Conservation (phyloP, 2,888 invertebrate genomes). For the Brenthis hecate region DNA sequence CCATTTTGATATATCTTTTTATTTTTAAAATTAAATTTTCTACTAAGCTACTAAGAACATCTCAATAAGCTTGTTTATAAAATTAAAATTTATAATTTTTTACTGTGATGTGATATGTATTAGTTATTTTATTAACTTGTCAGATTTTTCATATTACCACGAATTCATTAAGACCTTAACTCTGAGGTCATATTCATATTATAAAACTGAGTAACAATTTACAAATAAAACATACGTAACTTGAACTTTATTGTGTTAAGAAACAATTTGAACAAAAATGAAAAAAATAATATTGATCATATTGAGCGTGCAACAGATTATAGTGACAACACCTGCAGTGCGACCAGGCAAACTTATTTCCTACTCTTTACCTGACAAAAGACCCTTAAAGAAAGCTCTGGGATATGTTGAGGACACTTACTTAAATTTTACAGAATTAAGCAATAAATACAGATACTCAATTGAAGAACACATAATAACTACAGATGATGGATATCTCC, state of each 20-base stretch:
- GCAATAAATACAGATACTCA: conserved; percentile 46
- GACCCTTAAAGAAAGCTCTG: conserved; percentile 55
- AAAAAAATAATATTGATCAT: conserved; percentile 27
- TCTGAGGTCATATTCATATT: conserved; percentile 67
- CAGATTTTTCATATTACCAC: conserved; percentile 38
- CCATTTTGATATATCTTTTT: neutral
- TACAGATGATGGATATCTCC: conserved; percentile 52
- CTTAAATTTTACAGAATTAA: conserved; percentile 48
- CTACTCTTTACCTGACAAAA: conserved; percentile 56
- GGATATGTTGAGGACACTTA: conserved; percentile 67
- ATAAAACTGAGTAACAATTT: conserved; percentile 64
- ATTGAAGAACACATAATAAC: conserved; percentile 46
- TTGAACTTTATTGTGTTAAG: conserved; percentile 53
- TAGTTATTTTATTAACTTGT: conserved; percentile 22
- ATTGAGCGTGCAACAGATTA: conserved; percentile 19
- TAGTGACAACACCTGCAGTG: conserved; percentile 9
- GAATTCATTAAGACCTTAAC: conserved; percentile 55
- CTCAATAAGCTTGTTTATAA: too few relatives aligned
- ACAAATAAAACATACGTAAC: conserved; percentile 57
- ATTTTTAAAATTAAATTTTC: too few relatives aligned
- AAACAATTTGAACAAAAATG: conserved; percentile 23
- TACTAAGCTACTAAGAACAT: too few relatives aligned
- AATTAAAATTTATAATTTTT: neutral
- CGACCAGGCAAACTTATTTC: conserved; percentile 48
- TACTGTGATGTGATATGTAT: conserved; percentile 11